Conservation (phyloP, 2,888 invertebrate genomes). For the Ichneumoninae sp. region DNA sequence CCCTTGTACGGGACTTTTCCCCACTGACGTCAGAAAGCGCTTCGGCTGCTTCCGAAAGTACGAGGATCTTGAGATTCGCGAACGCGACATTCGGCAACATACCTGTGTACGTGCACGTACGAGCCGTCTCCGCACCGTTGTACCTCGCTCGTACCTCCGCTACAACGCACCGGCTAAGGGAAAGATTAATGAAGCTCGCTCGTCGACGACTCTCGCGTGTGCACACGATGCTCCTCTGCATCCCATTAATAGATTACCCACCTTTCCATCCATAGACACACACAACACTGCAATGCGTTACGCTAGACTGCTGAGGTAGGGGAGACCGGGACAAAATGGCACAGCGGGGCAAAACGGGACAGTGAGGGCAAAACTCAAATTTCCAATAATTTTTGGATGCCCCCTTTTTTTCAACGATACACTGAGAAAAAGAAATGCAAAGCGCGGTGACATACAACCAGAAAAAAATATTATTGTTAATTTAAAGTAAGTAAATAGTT, state of each 20-base stretch:
- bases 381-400: too few relatives aligned
- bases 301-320: neutral
- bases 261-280: constrained; percentile 31
- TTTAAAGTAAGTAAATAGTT: too few relatives aligned
- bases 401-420: too few relatives aligned
- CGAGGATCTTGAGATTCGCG: constrained; percentile 27
- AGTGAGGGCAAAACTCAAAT: too few relatives aligned
- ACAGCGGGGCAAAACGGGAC: too few relatives aligned
- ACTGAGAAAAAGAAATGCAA: too few relatives aligned
- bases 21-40: constrained; percentile 27
- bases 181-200: constrained; percentile 77
- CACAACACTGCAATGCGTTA: neutral
- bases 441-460: too few relatives aligned
- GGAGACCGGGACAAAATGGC: too few relatives aligned
- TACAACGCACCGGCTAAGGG: constrained; percentile 58
- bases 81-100: neutral
- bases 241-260: constrained; percentile 77
- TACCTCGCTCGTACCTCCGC: constrained; percentile 36
- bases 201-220: constrained; percentile 69
- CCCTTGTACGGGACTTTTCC: constrained; percentile 10
- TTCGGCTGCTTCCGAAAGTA: constrained; percentile 48
- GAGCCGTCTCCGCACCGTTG: neutral
- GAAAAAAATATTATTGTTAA: too few relatives aligned
- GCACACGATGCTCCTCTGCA: constrained; percentile 66
- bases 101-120: neutral